Conservation (phyloP, 1,140 invertebrate species). For the Neoseiulus cucumeris region DNA sequence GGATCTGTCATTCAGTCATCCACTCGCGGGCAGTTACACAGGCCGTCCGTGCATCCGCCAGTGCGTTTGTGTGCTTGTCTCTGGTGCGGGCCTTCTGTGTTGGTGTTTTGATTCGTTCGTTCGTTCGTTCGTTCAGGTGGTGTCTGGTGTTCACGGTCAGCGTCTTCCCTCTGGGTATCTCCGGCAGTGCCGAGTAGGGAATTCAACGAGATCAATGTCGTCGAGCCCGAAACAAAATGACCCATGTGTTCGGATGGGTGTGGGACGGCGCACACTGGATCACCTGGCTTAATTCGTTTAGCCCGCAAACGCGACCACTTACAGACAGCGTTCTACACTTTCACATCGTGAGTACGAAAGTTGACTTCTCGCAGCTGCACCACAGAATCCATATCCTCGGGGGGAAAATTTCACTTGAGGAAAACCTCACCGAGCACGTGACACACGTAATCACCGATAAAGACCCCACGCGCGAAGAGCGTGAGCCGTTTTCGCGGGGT, state of each 20-base stretch:
- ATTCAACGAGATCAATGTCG: too few relatives aligned
- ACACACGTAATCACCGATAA: conserved; percentile 7
- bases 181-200: too few relatives aligned
- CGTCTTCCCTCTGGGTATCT: too few relatives aligned
- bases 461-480: conserved; percentile 8
- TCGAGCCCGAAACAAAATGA: neutral
- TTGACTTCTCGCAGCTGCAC: neutral
- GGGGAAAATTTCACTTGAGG: neutral
- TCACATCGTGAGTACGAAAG: neutral
- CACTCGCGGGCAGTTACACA: too few relatives aligned
- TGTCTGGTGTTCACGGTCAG: too few relatives aligned
- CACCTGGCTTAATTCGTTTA: conserved; percentile 9
- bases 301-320: neutral
- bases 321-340: neutral
- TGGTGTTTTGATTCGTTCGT: too few relatives aligned
- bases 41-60: too few relatives aligned
- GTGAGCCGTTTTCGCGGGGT: neutral
- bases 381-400: neutral
- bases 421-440: neutral
- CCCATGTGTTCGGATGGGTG: conserved; percentile 10
- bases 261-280: conserved; percentile 11
- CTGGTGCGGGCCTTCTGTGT: too few relatives aligned
- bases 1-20: too few relatives aligned
- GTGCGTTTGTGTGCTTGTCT: too few relatives aligned
- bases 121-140: too few relatives aligned